phyloP scores from a whole-genome alignment of 2,797 vertebrate genomes.

The Urophycis tenuis region DNA sequence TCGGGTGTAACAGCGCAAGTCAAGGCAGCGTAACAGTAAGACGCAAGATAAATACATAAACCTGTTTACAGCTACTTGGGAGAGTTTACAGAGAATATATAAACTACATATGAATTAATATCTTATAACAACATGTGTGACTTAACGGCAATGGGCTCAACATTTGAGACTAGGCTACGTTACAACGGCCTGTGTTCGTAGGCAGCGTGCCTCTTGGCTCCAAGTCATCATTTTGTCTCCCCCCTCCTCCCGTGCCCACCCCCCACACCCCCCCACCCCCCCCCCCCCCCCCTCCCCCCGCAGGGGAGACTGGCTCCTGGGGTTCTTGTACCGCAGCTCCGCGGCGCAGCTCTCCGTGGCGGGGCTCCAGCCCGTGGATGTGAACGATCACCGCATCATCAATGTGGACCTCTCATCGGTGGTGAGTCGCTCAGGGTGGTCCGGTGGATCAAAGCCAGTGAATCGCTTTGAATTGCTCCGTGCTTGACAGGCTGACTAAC shows the following conservation, averaged over 20 bases:
- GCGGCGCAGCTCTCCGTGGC: constrained; percentile 83
- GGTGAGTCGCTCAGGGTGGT: constrained; percentile 72
- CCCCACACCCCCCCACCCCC: constrained; percentile 9
- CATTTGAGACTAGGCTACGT: no score
- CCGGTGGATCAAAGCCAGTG: background rate
- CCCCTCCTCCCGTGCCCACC: constrained; percentile 1
- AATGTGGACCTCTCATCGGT: constrained; percentile 92
- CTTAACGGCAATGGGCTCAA: no score
- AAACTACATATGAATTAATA: no score
- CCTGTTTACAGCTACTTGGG: no score
- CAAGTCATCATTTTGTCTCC: background rate
- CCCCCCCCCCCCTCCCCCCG: constrained; percentile 3
- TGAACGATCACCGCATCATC: constrained; percentile 80
- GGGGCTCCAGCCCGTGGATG: constrained; percentile 83
- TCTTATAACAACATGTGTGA: no score
- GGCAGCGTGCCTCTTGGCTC: no score
- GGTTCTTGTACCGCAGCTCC: constrained; percentile 89
- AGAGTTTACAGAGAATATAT: no score
- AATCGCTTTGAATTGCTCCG: background rate
- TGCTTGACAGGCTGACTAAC: background rate
- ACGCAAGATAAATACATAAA: no score
- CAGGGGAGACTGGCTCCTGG: constrained; percentile 93
- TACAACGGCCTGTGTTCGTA: no score
- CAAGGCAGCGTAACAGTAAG: no score
- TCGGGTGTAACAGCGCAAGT: no score